Evolutionary conservation across 2,888 invertebrate genomes (phyloP).

Genomic region (Latrodectus elegans): DNA sequence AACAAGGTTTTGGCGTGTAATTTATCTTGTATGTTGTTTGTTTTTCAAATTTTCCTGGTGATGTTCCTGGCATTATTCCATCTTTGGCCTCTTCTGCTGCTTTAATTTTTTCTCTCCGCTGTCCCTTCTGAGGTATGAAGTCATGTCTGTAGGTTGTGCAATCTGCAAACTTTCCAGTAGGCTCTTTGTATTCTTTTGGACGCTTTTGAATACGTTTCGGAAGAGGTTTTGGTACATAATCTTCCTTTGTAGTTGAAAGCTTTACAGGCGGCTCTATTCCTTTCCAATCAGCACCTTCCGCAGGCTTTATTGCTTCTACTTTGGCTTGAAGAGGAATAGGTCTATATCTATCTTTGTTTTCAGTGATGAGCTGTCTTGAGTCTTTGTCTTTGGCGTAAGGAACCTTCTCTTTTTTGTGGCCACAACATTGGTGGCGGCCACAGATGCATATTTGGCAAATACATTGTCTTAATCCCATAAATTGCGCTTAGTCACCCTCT

Average conservation of each 20-base stretch:
- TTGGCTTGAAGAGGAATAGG: conserved; percentile 23
- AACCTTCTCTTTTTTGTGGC: conserved; percentile 20
- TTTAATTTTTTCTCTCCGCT: neutral
- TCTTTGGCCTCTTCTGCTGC: conserved; percentile 8
- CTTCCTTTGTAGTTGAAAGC: conserved; percentile 36
- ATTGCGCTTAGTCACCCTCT: no score
- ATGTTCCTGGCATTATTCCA: conserved; percentile 45
- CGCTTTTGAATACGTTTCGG: conserved; percentile 26
- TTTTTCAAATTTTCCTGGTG: conserved; percentile 30
- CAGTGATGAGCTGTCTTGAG: conserved; percentile 8
- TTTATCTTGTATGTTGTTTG: conserved; percentile 42
- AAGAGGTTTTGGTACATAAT: conserved; percentile 40
- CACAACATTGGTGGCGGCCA: conserved; percentile 52
- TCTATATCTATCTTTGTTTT: conserved; percentile 49
- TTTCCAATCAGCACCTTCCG: conserved; percentile 21
- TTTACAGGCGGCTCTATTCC: conserved; percentile 43
- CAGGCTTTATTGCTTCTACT: conserved; percentile 18
- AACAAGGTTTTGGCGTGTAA: conserved; percentile 28
- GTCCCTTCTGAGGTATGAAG: conserved; percentile 10
- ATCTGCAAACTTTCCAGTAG: conserved; percentile 21
- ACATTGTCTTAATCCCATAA: conserved; percentile 40
- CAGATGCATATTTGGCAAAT: conserved; percentile 62
- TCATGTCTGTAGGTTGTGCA: conserved; percentile 46
- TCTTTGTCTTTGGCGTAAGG: conserved; percentile 46
- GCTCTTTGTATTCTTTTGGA: conserved; percentile 3